Conservation (phyloP, 2,888 invertebrate species). For the Alentia gelatinosa region DNA sequence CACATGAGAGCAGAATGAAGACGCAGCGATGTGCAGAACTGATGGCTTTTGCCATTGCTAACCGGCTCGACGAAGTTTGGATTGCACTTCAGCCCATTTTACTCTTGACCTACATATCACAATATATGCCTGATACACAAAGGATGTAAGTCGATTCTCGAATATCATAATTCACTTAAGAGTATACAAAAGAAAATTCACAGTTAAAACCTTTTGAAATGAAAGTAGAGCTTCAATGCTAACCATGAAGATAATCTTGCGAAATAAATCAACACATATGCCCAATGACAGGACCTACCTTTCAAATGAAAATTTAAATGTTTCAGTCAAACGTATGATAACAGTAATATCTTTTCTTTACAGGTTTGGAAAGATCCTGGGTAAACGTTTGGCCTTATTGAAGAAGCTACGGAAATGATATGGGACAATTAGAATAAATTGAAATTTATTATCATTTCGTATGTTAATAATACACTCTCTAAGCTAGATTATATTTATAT, state of each 20-base stretch:
- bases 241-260: no score
- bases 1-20: conserved; percentile 79
- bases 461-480: no score
- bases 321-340: neutral
- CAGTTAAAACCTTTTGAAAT: no score
- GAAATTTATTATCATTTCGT: no score
- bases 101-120: conserved; percentile 83
- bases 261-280: no score
- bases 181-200: no score
- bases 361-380: neutral
- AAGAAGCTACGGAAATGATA: neutral
- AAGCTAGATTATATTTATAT: no score
- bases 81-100: conserved; percentile 86
- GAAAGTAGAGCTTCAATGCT: no score
- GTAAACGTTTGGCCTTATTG: neutral
- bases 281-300: no score
- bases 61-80: conserved; percentile 86
- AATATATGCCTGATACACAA: conserved; percentile 83
- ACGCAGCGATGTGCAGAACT: conserved; percentile 82
- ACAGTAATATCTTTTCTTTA: neutral
- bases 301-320: no score
- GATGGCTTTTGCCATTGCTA: conserved; percentile 82
- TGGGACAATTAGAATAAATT: no score
- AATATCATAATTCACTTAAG: no score
- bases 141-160: conserved; percentile 49